Percentiles rank a stretch among this genome's conserved stretches.
Conservation (phyloP, 2,113 vertebrate genomes). For the Myodes glareolus region DNA sequence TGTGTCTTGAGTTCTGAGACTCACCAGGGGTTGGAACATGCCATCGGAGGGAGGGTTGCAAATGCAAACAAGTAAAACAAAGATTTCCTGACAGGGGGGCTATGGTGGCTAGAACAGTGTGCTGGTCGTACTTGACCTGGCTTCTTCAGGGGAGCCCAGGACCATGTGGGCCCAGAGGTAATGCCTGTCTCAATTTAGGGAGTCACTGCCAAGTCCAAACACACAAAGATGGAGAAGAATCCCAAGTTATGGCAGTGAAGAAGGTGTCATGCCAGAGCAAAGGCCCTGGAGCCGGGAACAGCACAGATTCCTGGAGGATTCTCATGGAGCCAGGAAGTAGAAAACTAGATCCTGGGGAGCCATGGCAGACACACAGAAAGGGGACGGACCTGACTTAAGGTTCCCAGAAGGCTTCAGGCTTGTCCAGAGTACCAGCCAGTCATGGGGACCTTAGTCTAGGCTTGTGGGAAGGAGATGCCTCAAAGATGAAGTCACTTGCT, state of each 20-base stretch:
- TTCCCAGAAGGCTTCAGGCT: not conserved
- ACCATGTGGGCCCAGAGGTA: not conserved
- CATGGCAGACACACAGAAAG: not conserved
- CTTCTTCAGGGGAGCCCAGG: not conserved
- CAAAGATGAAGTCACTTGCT: not conserved
- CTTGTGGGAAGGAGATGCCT: not conserved
- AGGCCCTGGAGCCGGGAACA: too few species aligned
- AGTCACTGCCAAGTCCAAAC: not conserved
- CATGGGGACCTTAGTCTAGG: not conserved
- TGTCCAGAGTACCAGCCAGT: not conserved
- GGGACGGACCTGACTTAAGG: not conserved
- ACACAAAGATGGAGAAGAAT: not conserved
- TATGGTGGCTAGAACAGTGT: not conserved
- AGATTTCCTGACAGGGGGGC: not conserved
- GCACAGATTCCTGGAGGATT: not conserved
- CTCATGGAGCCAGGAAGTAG: fast-evolving
- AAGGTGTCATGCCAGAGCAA: not conserved
- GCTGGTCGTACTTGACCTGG: too few species aligned
- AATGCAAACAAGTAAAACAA: too few species aligned
- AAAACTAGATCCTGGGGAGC: not conserved
- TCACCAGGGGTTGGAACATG: not conserved
- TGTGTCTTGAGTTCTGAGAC: not conserved
- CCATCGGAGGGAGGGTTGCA: not conserved
- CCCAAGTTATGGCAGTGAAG: not conserved
- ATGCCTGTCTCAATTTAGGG: not conserved